These are phyloP conservation scores for Sternarchorhynchus goeldii DNA, from an alignment of 2,797 vertebrate genomes.

Conservation along the genomic window DNA sequence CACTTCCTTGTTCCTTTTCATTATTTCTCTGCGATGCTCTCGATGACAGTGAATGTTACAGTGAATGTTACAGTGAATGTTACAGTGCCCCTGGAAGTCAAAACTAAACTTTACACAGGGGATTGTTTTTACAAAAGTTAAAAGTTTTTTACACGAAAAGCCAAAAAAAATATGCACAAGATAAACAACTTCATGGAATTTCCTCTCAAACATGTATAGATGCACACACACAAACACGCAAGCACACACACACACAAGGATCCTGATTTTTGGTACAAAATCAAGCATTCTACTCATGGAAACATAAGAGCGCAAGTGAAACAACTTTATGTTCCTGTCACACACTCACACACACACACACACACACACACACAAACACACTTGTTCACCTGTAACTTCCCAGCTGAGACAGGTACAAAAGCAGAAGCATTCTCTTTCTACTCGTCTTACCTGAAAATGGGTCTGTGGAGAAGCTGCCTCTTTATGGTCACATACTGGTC, in stretches of 20 bases:
- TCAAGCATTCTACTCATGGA: not conserved
- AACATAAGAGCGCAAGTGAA: slow-evolving; percentile 3
- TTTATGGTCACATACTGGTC: slow-evolving; percentile 87
- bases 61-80: slow-evolving; percentile 6
- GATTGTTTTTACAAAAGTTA: too few relatives aligned
- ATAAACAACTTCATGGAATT: too few relatives aligned
- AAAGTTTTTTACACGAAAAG: too few relatives aligned
- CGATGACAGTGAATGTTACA: slow-evolving; percentile 25
- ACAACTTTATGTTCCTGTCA: slow-evolving; percentile 1
- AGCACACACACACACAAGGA: not conserved
- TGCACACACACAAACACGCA: not conserved
- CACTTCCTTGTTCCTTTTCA: not conserved
- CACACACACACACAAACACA: slow-evolving; percentile 6
- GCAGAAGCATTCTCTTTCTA: not conserved
- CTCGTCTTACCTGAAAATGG: slow-evolving; percentile 86
- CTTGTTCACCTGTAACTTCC: not conserved
- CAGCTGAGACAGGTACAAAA: not conserved
- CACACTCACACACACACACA: not conserved
- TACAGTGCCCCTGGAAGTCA: slow-evolving; percentile 28
- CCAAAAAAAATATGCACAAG: too few relatives aligned
- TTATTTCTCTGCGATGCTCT: too few relatives aligned
- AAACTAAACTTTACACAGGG: slow-evolving; percentile 4
- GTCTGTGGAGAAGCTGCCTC: slow-evolving; percentile 87
- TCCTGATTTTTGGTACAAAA: not conserved
- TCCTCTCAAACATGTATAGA: not conserved